phyloP scores from a whole-genome alignment of 2,888 invertebrate species.

The Plemyria rubiginata region DNA sequence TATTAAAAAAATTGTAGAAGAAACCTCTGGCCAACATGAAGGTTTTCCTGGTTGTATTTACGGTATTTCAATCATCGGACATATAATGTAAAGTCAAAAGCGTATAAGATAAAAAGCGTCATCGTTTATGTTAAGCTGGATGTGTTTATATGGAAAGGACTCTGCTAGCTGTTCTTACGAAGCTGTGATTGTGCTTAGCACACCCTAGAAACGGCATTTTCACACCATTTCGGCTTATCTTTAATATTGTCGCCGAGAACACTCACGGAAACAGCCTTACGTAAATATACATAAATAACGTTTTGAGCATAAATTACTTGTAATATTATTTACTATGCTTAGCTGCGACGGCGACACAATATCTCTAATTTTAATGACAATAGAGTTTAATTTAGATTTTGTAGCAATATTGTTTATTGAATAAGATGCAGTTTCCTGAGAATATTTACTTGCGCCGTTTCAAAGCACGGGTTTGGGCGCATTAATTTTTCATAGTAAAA shows the following conservation, averaged over 20 bases:
- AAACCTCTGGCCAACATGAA: too few species aligned
- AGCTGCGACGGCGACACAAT: conserved; percentile 36
- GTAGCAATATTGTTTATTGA: conserved; percentile 15
- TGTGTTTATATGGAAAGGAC: not conserved
- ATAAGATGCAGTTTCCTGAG: not conserved
- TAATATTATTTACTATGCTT: conserved; percentile 30
- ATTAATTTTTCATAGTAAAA: not conserved
- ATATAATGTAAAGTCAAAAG: too few species aligned
- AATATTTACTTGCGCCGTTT: not conserved
- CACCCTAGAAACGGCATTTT: conserved; percentile 51
- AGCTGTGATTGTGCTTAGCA: conserved; percentile 45
- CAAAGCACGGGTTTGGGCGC: not conserved
- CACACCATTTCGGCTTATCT: conserved; percentile 63
- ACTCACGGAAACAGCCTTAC: conserved; percentile 63
- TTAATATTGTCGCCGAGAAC: conserved; percentile 56
- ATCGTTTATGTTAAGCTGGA: too few species aligned
- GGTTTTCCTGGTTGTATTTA: too few species aligned
- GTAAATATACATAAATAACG: conserved; percentile 64
- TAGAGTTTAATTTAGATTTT: conserved; percentile 25
- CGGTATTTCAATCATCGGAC: too few species aligned
- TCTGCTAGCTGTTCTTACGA: conserved; percentile 18
- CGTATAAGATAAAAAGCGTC: too few species aligned
- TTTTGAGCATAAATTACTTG: conserved; percentile 60
- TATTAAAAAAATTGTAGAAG: too few species aligned
- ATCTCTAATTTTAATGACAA: conserved; percentile 36